Percentiles rank a stretch among this genome's conserved stretches.
These are phyloP conservation scores for Musca vetustissima DNA, from an alignment of 1,140 invertebrate genomes.

Conservation along the genomic window DNA sequence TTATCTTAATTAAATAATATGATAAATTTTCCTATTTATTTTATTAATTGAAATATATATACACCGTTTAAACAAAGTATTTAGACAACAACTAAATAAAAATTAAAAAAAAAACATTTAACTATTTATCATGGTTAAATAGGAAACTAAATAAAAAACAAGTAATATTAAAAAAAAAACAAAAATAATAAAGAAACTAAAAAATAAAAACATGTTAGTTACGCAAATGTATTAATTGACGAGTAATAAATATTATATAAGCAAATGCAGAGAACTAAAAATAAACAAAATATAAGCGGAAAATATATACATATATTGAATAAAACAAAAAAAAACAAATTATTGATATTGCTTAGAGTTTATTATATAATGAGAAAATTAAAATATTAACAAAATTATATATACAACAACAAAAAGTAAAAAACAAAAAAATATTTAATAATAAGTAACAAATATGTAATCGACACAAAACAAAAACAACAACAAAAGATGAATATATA, in stretches of 20 bases:
- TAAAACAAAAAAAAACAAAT: neutral
- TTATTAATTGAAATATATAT: no score
- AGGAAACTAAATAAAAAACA: no score
- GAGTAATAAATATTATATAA: neutral
- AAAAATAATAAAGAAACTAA: slow-evolving; percentile 4
- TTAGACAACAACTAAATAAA: no score
- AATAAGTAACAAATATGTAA: slow-evolving; percentile 22
- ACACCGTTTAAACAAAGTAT: no score
- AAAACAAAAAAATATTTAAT: slow-evolving; percentile 2
- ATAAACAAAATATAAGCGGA: slow-evolving; percentile 1
- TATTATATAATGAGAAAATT: slow-evolving; percentile 6
- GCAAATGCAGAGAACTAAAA: neutral
- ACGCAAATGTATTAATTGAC: slow-evolving; percentile 16
- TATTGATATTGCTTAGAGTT: slow-evolving; percentile 24
- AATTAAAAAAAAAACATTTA: no score
- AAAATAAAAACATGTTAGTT: slow-evolving; percentile 10
- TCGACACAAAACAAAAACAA: slow-evolving; percentile 7
- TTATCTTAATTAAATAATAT: no score
- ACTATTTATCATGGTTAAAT: no score
- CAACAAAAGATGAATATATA: neutral
- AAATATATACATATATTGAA: slow-evolving; percentile 17
- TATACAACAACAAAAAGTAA: neutral
- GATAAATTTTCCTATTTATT: no score
- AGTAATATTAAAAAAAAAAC: neutral
- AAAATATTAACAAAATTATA: slow-evolving; percentile 1